Evolutionary conservation across 2,888 invertebrate species (phyloP).

Genomic region (Pyrochroa serraticornis): DNA sequence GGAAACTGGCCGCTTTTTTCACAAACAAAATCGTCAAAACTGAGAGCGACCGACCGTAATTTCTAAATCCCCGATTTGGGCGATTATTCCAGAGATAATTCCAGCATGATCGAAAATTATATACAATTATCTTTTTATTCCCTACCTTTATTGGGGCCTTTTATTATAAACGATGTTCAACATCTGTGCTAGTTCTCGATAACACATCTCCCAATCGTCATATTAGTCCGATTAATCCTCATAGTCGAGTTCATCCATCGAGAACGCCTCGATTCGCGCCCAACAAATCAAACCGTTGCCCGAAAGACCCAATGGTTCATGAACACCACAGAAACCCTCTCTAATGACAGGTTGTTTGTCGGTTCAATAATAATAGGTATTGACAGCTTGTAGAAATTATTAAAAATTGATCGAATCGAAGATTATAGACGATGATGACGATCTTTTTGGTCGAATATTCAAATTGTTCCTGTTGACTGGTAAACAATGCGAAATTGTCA

Average conservation of each 20-base stretch:
- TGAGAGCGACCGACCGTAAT: neutral
- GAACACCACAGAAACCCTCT: slow-evolving; percentile 12
- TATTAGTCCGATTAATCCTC: slow-evolving; percentile 33
- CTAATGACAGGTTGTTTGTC: slow-evolving; percentile 39
- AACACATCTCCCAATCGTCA: slow-evolving; percentile 40
- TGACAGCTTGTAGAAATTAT: slow-evolving; percentile 33
- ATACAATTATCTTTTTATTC: slow-evolving; percentile 41
- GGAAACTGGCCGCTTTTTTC: slow-evolving; percentile 3
- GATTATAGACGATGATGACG: neutral
- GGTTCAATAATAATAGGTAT: slow-evolving; percentile 40
- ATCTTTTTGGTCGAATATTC: neutral
- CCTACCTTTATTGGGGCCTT: slow-evolving; percentile 18
- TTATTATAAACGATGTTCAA: slow-evolving; percentile 21
- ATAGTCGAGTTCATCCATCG: slow-evolving; percentile 13
- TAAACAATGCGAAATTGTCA: neutral
- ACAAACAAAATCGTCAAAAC: neutral
- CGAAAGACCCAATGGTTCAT: slow-evolving; percentile 24
- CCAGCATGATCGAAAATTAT: slow-evolving; percentile 35
- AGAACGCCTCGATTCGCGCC: slow-evolving; percentile 9
- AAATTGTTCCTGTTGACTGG: neutral
- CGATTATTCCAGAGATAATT: slow-evolving; percentile 30
- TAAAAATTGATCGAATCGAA: slow-evolving; percentile 14
- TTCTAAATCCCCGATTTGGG: neutral
- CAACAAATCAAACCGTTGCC: slow-evolving; percentile 2
- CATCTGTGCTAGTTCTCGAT: slow-evolving; percentile 38